Percentiles rank a stretch among this genome's conserved stretches.
Conservation (phyloP, 2,888 invertebrate species). For the Rhimphoctona megacephalus region DNA sequence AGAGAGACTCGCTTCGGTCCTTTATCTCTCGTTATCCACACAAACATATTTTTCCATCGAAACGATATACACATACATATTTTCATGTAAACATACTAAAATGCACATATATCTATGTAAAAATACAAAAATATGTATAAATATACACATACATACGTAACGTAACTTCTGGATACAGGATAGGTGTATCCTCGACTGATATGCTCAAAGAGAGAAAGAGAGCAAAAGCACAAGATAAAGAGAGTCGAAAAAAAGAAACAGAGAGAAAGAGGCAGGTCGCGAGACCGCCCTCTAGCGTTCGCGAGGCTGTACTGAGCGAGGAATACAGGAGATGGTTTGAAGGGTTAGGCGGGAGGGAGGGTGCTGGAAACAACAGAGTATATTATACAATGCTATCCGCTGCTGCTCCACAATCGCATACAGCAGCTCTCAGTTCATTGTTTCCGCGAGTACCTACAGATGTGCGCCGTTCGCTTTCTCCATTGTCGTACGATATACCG, state of each 20-base stretch:
- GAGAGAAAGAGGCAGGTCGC: conserved; percentile 30
- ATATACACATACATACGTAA: neutral
- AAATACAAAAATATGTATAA: neutral
- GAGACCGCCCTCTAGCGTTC: conserved; percentile 24
- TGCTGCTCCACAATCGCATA: conserved; percentile 83
- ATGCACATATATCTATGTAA: too few species aligned
- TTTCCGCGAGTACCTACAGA: conserved; percentile 82
- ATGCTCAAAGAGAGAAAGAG: conserved; percentile 18
- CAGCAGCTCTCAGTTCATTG: conserved; percentile 82
- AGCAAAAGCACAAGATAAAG: neutral
- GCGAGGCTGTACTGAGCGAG: conserved; percentile 25
- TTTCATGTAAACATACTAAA: neutral
- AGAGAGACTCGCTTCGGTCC: conserved; percentile 54
- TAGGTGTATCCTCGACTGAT: conserved; percentile 47
- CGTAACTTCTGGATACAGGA: conserved; percentile 9
- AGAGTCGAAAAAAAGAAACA: conserved; percentile 5
- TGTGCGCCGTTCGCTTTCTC: conserved; percentile 78
- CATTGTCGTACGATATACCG: conserved; percentile 78
- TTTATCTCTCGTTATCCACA: conserved; percentile 41
- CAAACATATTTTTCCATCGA: conserved; percentile 55
- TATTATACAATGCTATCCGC: conserved; percentile 84
- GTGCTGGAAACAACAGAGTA: conserved; percentile 81
- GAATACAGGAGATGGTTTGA: conserved; percentile 28
- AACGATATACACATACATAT: conserved; percentile 7
- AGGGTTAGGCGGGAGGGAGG: conserved; percentile 45